phyloP scores from a whole-genome alignment of 1,140 invertebrate species.

The Drosophila punjabiensis region DNA sequence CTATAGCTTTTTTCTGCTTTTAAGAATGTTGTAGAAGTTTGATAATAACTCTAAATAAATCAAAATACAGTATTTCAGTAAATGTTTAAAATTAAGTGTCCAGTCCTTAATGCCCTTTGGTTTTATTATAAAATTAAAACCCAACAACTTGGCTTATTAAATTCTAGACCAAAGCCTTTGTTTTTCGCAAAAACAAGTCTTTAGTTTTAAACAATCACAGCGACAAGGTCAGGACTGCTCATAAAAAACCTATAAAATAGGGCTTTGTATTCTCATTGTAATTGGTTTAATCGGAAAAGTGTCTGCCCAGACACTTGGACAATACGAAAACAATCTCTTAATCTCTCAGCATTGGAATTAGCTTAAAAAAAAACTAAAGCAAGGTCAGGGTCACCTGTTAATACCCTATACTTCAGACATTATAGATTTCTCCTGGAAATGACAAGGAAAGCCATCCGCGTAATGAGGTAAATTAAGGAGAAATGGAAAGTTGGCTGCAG shows the following conservation, averaged over 20 bases:
- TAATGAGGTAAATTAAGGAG: conserved; percentile 11
- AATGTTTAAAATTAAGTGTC: neutral
- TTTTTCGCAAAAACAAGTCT: neutral
- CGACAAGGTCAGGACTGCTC: neutral
- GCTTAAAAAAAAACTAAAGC: neutral
- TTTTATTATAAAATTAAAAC: neutral
- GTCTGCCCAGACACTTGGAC: neutral
- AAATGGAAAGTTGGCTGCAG: conserved; percentile 41
- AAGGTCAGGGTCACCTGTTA: conserved; percentile 28
- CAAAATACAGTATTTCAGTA: neutral
- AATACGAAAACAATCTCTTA: conserved; percentile 10
- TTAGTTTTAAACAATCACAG: neutral
- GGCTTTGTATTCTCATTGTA: conserved; percentile 7
- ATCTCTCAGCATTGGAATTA: neutral
- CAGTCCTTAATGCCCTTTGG: too few species aligned
- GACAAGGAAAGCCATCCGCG: neutral
- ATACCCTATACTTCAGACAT: neutral
- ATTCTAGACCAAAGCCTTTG: neutral
- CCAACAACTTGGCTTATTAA: neutral
- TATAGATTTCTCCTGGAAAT: neutral
- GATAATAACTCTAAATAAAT: neutral
- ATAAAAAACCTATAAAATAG: neutral
- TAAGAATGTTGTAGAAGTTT: neutral
- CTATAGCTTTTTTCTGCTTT: neutral
- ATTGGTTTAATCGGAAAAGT: conserved; percentile 2